Evolutionary conservation across 1,140 invertebrate genomes (phyloP).

Genomic region (Solen grandis): DNA sequence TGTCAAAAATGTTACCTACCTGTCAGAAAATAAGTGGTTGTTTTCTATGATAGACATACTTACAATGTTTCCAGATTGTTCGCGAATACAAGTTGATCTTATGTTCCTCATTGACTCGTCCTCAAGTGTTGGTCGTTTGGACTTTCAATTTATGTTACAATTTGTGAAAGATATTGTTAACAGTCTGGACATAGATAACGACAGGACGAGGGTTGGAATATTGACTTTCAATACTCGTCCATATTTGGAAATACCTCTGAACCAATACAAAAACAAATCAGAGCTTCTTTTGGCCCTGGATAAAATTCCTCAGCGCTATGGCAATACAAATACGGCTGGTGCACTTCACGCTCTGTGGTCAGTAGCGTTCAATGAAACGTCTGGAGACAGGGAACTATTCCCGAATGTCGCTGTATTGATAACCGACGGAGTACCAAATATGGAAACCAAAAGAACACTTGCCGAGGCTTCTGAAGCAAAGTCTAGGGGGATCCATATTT

Average conservation of each 20-base stretch:
- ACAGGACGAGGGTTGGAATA: conserved; percentile 62
- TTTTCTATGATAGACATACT: no score
- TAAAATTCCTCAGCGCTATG: conserved; percentile 60
- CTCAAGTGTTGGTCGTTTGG: conserved; percentile 28
- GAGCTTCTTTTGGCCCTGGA: conserved; percentile 62
- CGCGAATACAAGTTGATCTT: conserved; percentile 62
- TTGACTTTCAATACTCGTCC: conserved; percentile 60
- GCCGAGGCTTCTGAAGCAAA: conserved; percentile 32
- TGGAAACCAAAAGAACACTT: conserved; percentile 22
- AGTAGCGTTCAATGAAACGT: conserved; percentile 51
- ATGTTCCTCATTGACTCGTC: conserved; percentile 63
- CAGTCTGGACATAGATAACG: conserved; percentile 57
- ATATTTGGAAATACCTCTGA: conserved; percentile 60
- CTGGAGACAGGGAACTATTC: conserved; percentile 67
- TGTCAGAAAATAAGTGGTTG: no score
- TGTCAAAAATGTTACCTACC: no score
- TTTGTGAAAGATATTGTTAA: conserved; percentile 57
- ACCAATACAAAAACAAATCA: conserved; percentile 52
- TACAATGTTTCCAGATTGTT: conserved; percentile 56
- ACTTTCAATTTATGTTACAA: conserved; percentile 53
- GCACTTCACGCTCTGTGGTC: conserved; percentile 55
- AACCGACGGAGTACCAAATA: conserved; percentile 67
- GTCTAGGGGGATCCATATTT: conserved; percentile 58
- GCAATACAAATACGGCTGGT: conserved; percentile 67
- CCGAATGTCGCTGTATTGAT: conserved; percentile 71